Base-by-base conservation (phyloP, 1,140 invertebrate species). In the Nomia melanderi region DNA sequence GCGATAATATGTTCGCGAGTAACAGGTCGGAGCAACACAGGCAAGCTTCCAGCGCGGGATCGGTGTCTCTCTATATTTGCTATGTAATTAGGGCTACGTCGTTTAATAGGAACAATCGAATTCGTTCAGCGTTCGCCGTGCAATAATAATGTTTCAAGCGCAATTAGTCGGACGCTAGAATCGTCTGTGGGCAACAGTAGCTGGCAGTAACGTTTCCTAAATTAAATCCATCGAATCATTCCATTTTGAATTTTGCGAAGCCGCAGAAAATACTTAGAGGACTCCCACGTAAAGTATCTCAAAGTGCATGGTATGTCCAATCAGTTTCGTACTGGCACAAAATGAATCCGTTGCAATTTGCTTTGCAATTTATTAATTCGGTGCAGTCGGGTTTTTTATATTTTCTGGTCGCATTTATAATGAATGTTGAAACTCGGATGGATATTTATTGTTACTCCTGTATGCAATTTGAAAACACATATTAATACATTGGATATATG, bases 81-180 rank as follows among this genome's bases (percentile, higher is more conserved):
- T n/a, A 60, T 14, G 56, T 33, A 33, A 63, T 50, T 53, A 12
- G 17, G 23, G 1, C 27, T 1, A 36, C n/a, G 25, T 54, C 57
- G 11, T 53, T 72, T 23, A 36, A 33, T 20, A 36, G 44, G 36
- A 27, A 36, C 57, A 36, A 73, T 63, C 41, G 57, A 62, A 39
- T 39, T 27, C n/a, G 12, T 25, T 17, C 20, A n/a, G 12, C 5
- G 2, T 20, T 36, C 31, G 23, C 20, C 31, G 29, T 33, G 31
- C 20, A 73, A 64, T 73, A 73, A 62, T 62, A 72, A 53, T 64
- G 33, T 54, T 73, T 64, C 44, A n/a, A 64, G 71, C 17, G 25
- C 59, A 29, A 67, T 79, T 75, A 67, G 53, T 62, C 53, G 27
- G n/a, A 11, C 17, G 12, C 44, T 29, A 5, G 33, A 36, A 36